phyloP scores from a whole-genome alignment of 2,113 vertebrate species.

The Lynx canadensis region DNA sequence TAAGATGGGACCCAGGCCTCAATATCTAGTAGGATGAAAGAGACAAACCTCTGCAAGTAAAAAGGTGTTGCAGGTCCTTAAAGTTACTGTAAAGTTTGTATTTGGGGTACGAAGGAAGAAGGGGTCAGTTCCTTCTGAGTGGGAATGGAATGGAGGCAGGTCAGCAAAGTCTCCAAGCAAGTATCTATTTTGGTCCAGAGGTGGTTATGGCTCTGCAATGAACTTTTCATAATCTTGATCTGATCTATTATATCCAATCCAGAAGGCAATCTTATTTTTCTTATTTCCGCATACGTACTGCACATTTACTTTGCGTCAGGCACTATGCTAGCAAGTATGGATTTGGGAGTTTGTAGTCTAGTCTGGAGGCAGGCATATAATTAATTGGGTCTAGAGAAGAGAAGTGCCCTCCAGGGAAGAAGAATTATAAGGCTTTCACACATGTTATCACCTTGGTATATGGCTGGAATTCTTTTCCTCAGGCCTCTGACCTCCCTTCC shows the following conservation, averaged over 20 bases:
- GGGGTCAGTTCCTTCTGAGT: neutral
- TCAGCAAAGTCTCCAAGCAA: neutral
- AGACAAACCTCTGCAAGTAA: neutral
- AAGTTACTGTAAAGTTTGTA: neutral
- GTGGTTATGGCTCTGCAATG: neutral
- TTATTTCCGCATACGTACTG: neutral
- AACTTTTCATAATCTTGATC: neutral
- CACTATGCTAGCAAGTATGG: neutral
- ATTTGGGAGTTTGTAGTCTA: neutral
- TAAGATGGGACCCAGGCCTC: neutral
- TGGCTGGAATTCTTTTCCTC: neutral
- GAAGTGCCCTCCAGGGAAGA: neutral
- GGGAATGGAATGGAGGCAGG: neutral
- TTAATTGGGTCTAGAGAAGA: neutral
- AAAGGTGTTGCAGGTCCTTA: neutral
- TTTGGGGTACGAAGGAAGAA: neutral
- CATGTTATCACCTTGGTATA: neutral
- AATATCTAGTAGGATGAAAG: neutral
- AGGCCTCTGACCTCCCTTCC: neutral
- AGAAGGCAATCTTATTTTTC: neutral
- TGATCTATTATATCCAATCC: neutral
- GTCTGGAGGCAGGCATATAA: neutral
- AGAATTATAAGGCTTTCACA: neutral
- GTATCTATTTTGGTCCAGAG: neutral
- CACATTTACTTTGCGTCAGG: neutral